Base-by-base conservation (phyloP, 2,888 invertebrate species). In the Scelioninae gen. 1 region DNA sequence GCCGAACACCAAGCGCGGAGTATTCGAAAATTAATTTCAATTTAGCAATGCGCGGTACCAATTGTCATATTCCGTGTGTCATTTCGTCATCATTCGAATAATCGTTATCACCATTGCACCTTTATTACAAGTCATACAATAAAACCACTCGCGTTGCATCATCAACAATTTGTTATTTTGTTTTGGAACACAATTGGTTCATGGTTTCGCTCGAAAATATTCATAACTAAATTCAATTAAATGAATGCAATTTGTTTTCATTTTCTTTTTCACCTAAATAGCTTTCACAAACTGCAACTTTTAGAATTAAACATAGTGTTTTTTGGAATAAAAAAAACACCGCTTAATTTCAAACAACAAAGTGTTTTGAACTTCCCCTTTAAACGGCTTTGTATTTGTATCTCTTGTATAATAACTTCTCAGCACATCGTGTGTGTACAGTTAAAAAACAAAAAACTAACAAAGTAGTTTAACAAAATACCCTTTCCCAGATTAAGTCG, bases 11-110 rank as follows among this genome's bases (percentile, higher is more conserved):
- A 4, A 23, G 47, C 5, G 32, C 43, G 45, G 43, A 8, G 63
- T 23, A 69, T 40, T 69, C 23, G 23, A 23, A 9, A 16, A 56
- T 69, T 45, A 56, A 69, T 69, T 69, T 56, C 56, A 56, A 45
- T 68, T 43, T 32, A 38, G 29, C 38, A 66, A 13, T 32, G 15
- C 10, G 47, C 32, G 15, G 13, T 63, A 10, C 31, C 66, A 43
- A 53, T 53, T 55, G 23, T 55, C 10, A 29, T 23, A 40, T 23
- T 16, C 9, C 15, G 32, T 23, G 51, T 16, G 51, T 16, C 43
- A 45, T 45, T 31, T 29, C 4, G 31, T 13, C 29, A 29, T 43
- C 34, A 38, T 15, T 34, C 11, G 23, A 65, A 23, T 51, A 23
- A 65, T 65, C 51, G 34, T 38, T 51, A 65, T 51, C 38, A 38